Base-by-base conservation (phyloP, 2,888 invertebrate species). In the Nomada ferruginata region DNA sequence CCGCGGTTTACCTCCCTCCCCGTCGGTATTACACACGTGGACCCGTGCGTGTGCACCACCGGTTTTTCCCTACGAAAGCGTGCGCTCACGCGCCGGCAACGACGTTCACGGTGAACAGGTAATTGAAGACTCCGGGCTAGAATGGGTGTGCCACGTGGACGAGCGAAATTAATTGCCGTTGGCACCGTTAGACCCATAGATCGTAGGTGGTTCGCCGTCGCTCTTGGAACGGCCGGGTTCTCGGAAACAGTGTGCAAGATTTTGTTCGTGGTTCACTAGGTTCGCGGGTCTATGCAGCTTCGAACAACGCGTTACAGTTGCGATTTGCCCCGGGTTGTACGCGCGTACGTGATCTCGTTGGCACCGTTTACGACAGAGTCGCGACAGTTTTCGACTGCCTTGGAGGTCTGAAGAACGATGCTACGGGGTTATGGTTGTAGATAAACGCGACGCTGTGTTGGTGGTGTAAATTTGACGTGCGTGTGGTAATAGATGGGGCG, bases 81-180 rank as follows among this genome's bases (percentile, higher is more conserved):
- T 55, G 70, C 18, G 64, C 52, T 70, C 69, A 20, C 64, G 59
- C 79, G 70, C 79, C 42, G 2, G 29, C 61, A 57, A 66, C 74
- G 36, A 42, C 64, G 76, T 70, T 69, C 74, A 44, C 81, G 61
- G 61, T 63, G 66, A n/a, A 13, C 47, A 64, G 70, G 90, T 91
- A 91, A 91, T 91, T 90, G 91, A 91, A 90, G 91, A 91, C 89
- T 89, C 81, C 83, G 86, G 89, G 90, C 89, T 88, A 86, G 90
- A 91, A 90, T 89, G 89, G 90, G 87, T 85, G 89, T 86, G 88
- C 89, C 91, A 88, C 90, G 89, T 89, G 90, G 88, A 89, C 87
- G 85, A 84, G 87, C 82, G 82, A 86, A 91, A 91, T 91, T 91
- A 91, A 91, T 92, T 89, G 86, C 85, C 79, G 85, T 77, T 71